A percentile compares a stretch with the other conserved stretches of the same genome.
Evolutionary conservation across 2,888 invertebrate species (phyloP).

Genomic region (Rutpela maculata): DNA sequence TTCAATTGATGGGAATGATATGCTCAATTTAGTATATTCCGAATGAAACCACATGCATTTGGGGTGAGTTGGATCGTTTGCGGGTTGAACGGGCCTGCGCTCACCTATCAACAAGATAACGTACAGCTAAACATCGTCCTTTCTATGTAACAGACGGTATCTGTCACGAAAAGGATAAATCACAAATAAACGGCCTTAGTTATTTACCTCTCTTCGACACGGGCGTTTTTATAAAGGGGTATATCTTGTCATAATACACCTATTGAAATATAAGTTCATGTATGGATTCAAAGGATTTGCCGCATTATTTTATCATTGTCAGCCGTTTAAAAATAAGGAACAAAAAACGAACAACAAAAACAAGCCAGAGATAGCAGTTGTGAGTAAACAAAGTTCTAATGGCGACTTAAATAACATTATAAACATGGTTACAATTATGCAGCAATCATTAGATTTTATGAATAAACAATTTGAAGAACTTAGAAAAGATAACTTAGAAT

Average conservation of each 20-base stretch:
- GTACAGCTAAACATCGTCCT: conserved; percentile 58
- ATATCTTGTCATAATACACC: background rate
- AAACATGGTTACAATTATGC: no score
- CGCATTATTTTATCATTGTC: no score
- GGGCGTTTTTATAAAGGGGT: background rate
- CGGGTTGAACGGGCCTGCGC: conserved; percentile 49
- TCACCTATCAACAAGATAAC: conserved; percentile 58
- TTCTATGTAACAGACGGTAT: conserved; percentile 60
- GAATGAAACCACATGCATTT: conserved; percentile 51
- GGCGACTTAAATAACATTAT: no score
- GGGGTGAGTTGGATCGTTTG: conserved; percentile 56
- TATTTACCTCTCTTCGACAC: background rate
- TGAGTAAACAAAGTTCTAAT: no score
- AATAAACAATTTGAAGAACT: no score
- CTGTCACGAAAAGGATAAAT: conserved; percentile 61
- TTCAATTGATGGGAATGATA: conserved; percentile 31
- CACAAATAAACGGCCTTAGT: conserved; percentile 45
- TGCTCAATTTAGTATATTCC: conserved; percentile 35
- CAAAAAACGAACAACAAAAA: no score
- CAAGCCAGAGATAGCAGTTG: no score
- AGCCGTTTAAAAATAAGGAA: no score
- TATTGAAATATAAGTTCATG: background rate
- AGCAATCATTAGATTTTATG: no score
- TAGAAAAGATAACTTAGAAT: no score
- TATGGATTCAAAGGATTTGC: background rate